phyloP scores from a whole-genome alignment of 2,888 invertebrate species.

The Mylabris sibirica region DNA sequence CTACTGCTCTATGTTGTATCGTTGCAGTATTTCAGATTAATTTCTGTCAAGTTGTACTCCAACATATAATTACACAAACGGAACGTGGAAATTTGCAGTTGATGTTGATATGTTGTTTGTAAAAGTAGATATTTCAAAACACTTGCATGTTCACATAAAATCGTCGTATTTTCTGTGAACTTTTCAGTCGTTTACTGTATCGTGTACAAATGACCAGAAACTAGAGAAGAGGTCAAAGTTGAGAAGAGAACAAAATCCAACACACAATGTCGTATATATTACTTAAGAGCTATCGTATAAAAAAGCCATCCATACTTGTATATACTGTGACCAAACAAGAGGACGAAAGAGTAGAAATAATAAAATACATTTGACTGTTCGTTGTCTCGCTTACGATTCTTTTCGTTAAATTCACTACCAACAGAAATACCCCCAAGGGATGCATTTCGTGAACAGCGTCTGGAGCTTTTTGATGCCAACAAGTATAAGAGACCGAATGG shows the following conservation, averaged over 20 bases:
- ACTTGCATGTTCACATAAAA: constrained; percentile 54
- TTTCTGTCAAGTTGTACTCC: neutral
- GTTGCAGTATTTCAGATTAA: neutral
- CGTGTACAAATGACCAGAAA: constrained; percentile 53
- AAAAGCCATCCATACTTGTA: constrained; percentile 52
- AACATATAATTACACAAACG: neutral
- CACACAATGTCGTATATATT: constrained; percentile 50
- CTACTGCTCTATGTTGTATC: no score
- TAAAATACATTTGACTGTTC: constrained; percentile 42
- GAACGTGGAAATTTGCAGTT: neutral
- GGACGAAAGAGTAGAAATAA: constrained; percentile 27
- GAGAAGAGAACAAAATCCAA: constrained; percentile 44
- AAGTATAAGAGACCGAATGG: constrained; percentile 25
- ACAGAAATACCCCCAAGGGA: constrained; percentile 16
- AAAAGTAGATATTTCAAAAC: constrained; percentile 9
- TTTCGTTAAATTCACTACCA: neutral
- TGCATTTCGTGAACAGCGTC: constrained; percentile 25
- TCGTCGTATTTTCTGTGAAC: constrained; percentile 56
- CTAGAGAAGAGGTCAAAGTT: constrained; percentile 51
- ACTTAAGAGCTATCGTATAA: constrained; percentile 51
- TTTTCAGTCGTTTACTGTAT: constrained; percentile 43
- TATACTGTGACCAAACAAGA: constrained; percentile 32
- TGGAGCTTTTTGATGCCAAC: constrained; percentile 18
- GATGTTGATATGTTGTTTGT: constrained; percentile 12
- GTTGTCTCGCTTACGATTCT: constrained; percentile 16